A percentile compares a stretch with the other conserved stretches of the same genome.
Conservation (phyloP, 2,797 vertebrate genomes). For the Scolopax bukidnonensis region DNA sequence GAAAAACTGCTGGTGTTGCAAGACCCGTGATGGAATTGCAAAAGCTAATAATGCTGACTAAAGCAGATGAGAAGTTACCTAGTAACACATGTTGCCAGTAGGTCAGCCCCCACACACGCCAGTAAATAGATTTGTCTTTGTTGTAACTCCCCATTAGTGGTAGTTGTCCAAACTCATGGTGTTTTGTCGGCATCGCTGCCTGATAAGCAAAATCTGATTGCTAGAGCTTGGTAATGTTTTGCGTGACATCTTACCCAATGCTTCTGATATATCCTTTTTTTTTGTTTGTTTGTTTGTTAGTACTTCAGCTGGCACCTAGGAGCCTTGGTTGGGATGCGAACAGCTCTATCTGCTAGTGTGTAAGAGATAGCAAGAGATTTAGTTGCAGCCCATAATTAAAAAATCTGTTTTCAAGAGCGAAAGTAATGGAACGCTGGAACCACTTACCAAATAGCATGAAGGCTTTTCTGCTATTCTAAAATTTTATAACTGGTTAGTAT, state of each 20-base stretch:
- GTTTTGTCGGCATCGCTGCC: background rate
- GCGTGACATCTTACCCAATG: fast-evolving
- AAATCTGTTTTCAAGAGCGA: background rate
- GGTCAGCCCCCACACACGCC: background rate
- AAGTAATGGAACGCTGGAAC: background rate
- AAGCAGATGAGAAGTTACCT: background rate
- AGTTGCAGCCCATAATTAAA: background rate
- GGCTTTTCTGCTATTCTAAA: background rate
- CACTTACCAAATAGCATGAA: background rate
- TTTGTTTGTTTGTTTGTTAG: background rate
- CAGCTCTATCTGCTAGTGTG: background rate
- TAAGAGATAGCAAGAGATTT: background rate
- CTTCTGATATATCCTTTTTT: background rate
- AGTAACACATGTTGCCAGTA: background rate
- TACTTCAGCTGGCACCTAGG: background rate
- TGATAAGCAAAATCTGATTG: background rate
- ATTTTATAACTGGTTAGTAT: background rate
- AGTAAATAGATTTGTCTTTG: background rate
- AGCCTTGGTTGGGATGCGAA: background rate
- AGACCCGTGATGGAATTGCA: background rate
- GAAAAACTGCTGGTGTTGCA: conserved; percentile 56
- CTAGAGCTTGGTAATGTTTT: background rate
- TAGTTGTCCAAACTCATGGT: background rate
- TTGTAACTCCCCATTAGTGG: background rate
- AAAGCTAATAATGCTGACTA: background rate